Conservation (phyloP, 2,113 vertebrate species). For the Cinclus cinclus region DNA sequence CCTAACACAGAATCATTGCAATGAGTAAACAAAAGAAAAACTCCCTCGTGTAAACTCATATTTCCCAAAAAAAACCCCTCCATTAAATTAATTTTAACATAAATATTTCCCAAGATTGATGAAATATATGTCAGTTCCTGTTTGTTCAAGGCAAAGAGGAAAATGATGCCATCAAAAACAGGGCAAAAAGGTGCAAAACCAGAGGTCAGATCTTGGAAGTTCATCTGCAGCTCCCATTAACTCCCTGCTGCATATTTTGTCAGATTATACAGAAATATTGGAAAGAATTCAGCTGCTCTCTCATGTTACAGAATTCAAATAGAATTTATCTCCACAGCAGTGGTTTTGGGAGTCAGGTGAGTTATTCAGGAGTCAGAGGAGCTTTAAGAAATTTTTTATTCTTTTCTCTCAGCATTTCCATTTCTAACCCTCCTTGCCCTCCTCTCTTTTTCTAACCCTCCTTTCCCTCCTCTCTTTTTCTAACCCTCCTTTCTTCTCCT, state of each 20-base stretch:
- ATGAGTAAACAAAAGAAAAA: neutral
- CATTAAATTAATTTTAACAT: neutral
- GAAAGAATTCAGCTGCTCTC: neutral
- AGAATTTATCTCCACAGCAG: neutral
- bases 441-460: neutral
- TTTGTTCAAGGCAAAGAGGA: neutral
- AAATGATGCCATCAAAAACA: neutral
- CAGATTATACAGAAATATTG: neutral
- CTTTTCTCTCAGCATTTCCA: neutral
- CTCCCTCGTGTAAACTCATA: neutral
- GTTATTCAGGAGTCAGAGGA: neutral
- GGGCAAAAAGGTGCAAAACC: neutral
- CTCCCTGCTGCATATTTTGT: neutral
- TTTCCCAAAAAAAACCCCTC: neutral
- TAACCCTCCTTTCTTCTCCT: neutral
- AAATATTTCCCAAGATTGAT: neutral
- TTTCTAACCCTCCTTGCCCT: neutral
- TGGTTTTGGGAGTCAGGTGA: neutral
- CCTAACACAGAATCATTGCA: neutral
- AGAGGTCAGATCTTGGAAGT: neutral
- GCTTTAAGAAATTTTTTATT: neutral
- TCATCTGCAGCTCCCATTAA: neutral
- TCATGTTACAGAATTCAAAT: neutral
- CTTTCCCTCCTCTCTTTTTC: neutral
- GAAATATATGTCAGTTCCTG: neutral